These are phyloP conservation scores for Pristionchus mayeri DNA, from an alignment of 2,888 invertebrate genomes.

Conservation along the genomic window DNA sequence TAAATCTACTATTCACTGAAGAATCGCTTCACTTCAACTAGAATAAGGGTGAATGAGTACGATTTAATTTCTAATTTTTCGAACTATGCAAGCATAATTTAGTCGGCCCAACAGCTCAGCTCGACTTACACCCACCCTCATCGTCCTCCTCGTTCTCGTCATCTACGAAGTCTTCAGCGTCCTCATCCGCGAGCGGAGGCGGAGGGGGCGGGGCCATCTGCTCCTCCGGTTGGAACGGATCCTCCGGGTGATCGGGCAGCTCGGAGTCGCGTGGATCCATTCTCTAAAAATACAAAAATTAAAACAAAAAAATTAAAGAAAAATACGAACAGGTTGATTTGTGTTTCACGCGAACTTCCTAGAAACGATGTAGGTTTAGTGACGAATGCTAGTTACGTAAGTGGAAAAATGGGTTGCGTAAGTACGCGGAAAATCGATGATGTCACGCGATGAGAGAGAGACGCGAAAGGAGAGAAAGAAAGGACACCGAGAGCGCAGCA, in stretches of 20 bases:
- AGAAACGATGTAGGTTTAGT: too few relatives aligned
- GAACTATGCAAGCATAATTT: neutral
- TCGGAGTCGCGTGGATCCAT: constrained; percentile 27
- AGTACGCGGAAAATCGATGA: constrained; percentile 22
- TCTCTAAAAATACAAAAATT: neutral
- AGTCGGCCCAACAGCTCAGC: too few relatives aligned
- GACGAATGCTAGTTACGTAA: too few relatives aligned
- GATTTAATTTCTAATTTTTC: too few relatives aligned
- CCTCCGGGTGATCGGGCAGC: constrained; percentile 30
- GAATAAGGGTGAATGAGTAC: too few relatives aligned
- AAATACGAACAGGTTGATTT: too few relatives aligned
- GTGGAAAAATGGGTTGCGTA: too few relatives aligned
- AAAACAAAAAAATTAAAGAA: too few relatives aligned
- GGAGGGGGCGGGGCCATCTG: neutral
- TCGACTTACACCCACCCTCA: constrained; percentile 60
- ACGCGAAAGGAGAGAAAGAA: neutral
- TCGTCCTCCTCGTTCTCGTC: constrained; percentile 67
- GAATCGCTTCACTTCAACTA: too few relatives aligned
- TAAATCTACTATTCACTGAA: too few relatives aligned
- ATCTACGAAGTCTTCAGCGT: constrained; percentile 56
- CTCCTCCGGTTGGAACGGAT: neutral
- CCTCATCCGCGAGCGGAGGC: constrained; percentile 53
- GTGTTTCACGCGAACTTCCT: too few relatives aligned
- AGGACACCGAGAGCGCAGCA: neutral
- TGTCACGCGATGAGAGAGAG: neutral